Conservation (phyloP, 2,113 vertebrate genomes). For the Spea multiplicata region DNA sequence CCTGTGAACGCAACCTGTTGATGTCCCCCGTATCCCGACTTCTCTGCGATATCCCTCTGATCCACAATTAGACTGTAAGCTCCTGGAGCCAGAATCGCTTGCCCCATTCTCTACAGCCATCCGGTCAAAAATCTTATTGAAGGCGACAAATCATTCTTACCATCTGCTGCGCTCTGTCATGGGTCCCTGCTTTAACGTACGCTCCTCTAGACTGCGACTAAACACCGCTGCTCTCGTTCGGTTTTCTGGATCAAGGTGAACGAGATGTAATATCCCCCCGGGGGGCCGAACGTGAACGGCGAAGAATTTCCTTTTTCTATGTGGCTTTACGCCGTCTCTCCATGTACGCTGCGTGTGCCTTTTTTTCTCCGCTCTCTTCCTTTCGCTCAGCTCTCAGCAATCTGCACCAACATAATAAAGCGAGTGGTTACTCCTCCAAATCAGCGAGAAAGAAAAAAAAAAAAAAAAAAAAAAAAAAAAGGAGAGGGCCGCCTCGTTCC, state of each 20-base stretch:
- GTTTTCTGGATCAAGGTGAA: not conserved
- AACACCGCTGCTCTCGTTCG: not conserved
- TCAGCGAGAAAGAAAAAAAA: conserved; percentile 11
- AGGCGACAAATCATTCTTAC: not conserved
- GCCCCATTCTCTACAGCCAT: not conserved
- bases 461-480: not conserved
- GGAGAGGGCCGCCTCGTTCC: not conserved
- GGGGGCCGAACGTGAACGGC: not conserved
- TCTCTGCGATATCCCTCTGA: no score
- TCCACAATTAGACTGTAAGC: not conserved
- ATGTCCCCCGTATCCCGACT: not conserved
- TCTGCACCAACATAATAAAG: conserved; percentile 38
- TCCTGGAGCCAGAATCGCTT: not conserved
- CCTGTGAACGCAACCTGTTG: not conserved
- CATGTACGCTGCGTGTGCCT: not conserved
- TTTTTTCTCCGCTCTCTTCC: not conserved
- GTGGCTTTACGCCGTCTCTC: not conserved
- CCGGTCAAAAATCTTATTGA: not conserved
- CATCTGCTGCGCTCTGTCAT: not conserved
- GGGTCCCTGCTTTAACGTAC: no score
- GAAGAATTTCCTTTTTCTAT: not conserved
- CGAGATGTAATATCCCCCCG: not conserved
- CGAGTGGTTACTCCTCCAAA: conserved; percentile 38
- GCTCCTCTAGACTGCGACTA: no score
- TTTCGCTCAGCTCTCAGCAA: conserved; percentile 12